Evolutionary conservation across 2,113 vertebrate species (phyloP), one percentile per base, ranked within the genome.

Genomic region (Corythornis madagascariensis): DNA sequence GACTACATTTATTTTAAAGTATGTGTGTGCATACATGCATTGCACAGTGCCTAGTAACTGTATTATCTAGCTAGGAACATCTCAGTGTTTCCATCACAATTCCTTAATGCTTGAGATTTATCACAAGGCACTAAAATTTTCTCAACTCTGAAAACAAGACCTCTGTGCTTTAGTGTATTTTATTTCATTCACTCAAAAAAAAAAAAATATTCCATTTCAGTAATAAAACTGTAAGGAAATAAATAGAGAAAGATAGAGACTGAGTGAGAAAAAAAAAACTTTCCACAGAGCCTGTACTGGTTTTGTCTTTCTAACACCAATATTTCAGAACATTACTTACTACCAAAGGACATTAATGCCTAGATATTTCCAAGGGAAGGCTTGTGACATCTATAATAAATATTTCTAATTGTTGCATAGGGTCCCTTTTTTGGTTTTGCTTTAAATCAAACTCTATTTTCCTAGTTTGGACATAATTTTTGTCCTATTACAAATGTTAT

Each of bases 1-100:
- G 77, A 81, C 67, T 89, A 71, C 53, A 59, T 80, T 94, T 86
- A 74, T 92, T 94, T 94, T 77, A 86, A 86, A 53, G 48, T 72
- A 45, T 29, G 13, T 65, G 9, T 74, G 48, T 47, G 24, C 55
- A 80, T n/a, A 57, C 14, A 71, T 33, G 57, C 50, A 50, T 18
- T 19, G 35, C 85, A 70, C 31, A 67, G 33, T 31, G 52, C 77
- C 61, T 73, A 84, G 59, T 65, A 90, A 90, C 47, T 56, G 13
- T 64, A 42, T 80, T 84, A 61, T 12, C 35, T 48, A 65, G 28
- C 29, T 38, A 90, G 43, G 52, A 88, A 64, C 16, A 76, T 45
- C 77, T 88, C 55, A 70, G 50, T 45, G 50, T 76, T 96, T 92
- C 57, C 2, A 11, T 70, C 82, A 78, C 33, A 72, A 17, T 81